phyloP scores from a whole-genome alignment of 2,888 invertebrate genomes.

The Agriopis marginaria region DNA sequence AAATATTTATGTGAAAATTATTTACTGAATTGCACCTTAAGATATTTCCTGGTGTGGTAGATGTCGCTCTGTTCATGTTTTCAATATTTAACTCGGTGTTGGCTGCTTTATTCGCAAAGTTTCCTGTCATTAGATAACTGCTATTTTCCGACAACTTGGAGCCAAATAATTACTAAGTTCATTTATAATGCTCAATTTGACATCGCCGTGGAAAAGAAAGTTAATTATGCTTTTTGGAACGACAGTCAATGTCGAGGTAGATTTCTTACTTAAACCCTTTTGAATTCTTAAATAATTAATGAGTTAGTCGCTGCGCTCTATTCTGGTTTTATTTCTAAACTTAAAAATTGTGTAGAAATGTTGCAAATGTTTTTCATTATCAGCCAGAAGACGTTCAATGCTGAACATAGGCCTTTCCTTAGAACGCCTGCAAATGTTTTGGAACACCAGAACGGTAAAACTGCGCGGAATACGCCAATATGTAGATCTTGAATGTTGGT shows the following conservation, averaged over 20 bases:
- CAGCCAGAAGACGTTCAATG: too few relatives aligned
- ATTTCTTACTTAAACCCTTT: conserved; percentile 68
- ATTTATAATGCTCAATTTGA: conserved; percentile 67
- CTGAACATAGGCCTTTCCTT: too few relatives aligned
- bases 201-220: conserved; percentile 69
- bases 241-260: conserved; percentile 65
- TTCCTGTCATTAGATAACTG: conserved; percentile 43
- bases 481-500: conserved; percentile 2
- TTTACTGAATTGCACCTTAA: not conserved
- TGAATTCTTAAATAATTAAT: conserved; percentile 72
- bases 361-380: not conserved
- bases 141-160: conserved; percentile 44
- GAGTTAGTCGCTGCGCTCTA: conserved; percentile 36
- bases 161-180: conserved; percentile 57
- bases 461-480: too few relatives aligned
- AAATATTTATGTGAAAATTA: too few relatives aligned
- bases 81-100: conserved; percentile 38
- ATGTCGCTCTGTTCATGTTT: conserved; percentile 33
- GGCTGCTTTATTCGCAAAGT: conserved; percentile 37
- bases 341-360: conserved; percentile 12
- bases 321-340: conserved; percentile 32
- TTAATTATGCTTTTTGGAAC: conserved; percentile 72
- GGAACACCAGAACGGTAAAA: too few relatives aligned
- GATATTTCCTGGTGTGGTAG: conserved; percentile 10
- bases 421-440: too few relatives aligned